These are phyloP conservation scores for Drosophila biarmipes DNA, from an alignment of 1,140 invertebrate species.

Conservation along the genomic window DNA sequence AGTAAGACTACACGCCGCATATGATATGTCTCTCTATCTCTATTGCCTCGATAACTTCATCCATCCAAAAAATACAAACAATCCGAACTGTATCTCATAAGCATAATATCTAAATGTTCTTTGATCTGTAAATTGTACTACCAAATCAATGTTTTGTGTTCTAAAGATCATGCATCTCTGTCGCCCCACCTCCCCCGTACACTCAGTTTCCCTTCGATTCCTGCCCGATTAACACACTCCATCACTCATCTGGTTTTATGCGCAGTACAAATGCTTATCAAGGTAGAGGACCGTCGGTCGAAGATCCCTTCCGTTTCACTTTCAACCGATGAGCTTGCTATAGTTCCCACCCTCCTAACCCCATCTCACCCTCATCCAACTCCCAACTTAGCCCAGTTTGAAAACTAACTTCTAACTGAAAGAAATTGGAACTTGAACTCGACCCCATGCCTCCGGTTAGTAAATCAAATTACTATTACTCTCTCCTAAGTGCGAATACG, in stretches of 20 bases:
- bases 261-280: constrained; percentile 21
- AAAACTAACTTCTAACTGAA: constrained; percentile 49
- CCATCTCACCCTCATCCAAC: constrained; percentile 20
- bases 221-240: neutral
- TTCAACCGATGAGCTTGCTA: constrained; percentile 17
- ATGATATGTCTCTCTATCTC: constrained; percentile 59
- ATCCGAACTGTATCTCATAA: constrained; percentile 39
- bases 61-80: constrained; percentile 11
- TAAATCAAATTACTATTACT: constrained; percentile 40
- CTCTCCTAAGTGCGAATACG: constrained; percentile 44
- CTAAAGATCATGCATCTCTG: constrained; percentile 33
- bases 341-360: neutral
- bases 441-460: constrained; percentile 44
- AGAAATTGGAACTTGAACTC: constrained; percentile 43
- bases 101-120: constrained; percentile 68
- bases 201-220: constrained; percentile 22
- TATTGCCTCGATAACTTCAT: constrained; percentile 42
- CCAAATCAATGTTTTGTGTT: constrained; percentile 37
- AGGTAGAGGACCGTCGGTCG: constrained; percentile 33
- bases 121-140: constrained; percentile 71
- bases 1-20: constrained; percentile 56
- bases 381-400: constrained; percentile 23
- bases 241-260: constrained; percentile 18
- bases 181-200: neutral
- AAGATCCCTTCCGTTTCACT: neutral